Evolutionary conservation across 2,797 vertebrate species (phyloP), one percentile per base, ranked within the genome.

Genomic region (Carduelis carduelis): DNA sequence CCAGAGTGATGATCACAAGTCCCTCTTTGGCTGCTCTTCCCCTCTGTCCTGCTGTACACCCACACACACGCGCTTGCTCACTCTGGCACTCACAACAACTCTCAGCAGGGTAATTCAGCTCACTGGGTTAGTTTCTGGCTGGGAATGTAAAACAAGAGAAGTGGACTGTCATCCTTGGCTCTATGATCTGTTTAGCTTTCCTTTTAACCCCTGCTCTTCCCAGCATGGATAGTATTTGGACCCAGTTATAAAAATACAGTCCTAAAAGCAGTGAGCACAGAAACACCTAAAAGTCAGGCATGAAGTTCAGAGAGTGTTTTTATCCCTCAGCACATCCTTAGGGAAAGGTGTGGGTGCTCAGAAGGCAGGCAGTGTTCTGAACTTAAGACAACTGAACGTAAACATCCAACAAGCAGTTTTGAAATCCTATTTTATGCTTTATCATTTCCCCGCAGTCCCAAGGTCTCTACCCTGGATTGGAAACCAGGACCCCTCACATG

Each of bases 181-280:
- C 24, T 70, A 14, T 59, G 43, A 66, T 83, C 60, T 90, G 44
- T 72, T 87, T 89, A 52, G 39, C 32, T 87, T 89, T 89, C 32
- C 34, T 95, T 82, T 95, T 93, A 96, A 94, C 64, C 60, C 52
- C 44, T 91, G 61, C 44, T 84, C 92, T 87, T 72, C 63, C 37
- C 75, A 91, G 90, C 72, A 91, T 6, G 32, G 28, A 72, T 9
- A 41, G 44, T 11, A 81, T 69, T 84, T 72, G 26, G 50, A 84
- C 5, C 4, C 5, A 65, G 55, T 85, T 55, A 71, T 32, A 78
- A 86, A 90, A 90, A 81, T 14, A 75, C 2, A 55, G 16, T 41
- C 43, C 8, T 34, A 71, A 64, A 46, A 75, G 15, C 27, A 64
- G 17, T 11, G 14, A 87, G 24, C 41, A 68, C 16, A 41, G 39